Evolutionary conservation across 2,797 vertebrate species (phyloP), one percentile per base, ranked within the genome.

Genomic region (Chelmon rostratus): DNA sequence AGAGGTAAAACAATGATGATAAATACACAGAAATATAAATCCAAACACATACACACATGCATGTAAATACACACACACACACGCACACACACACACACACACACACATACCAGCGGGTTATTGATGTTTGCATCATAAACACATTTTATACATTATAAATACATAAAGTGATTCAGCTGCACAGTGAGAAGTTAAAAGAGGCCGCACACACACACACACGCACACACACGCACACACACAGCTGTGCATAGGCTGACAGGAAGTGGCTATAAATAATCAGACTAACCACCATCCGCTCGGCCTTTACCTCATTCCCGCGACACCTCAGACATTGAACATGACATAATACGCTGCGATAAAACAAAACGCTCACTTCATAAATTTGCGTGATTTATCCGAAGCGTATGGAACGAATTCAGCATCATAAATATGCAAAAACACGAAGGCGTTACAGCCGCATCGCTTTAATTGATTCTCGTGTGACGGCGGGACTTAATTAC

Each of bases 261-360:
- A 86, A 90, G 76, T 87, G 84, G 84, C 64, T 88, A 92, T 95
- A 94, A 95, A 95, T 93, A 93, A 92, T 46, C 21, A 1, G 56
- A 42, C 76, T 78, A 69, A 86, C 79, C 79, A 3, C 59, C 74
- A 40, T 77, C 69, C 64, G 53, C 85, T 66, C 84, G 79, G 88
- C 79, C 90, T 88, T 80, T 82, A 79, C 79, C 89, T 94, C 81
- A 61, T 71, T 78, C 81, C 86, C 84, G 76, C 83, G 84, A 86
- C 90, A 89, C 83, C 89, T 90, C 89, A 83, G 82, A 89, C 92
- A 93, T 92, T 46, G 84, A 94, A 94, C 94, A 93, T 84, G 93
- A 94, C 93, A 94, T 91, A 91, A 94, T 90, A 86, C 73, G 88
- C 87, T 92, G 92, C 52, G 92, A 94, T 94, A 93, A 94, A 95